Evolutionary conservation across 1,140 invertebrate species (phyloP).

Genomic region (Ostrea edulis): DNA sequence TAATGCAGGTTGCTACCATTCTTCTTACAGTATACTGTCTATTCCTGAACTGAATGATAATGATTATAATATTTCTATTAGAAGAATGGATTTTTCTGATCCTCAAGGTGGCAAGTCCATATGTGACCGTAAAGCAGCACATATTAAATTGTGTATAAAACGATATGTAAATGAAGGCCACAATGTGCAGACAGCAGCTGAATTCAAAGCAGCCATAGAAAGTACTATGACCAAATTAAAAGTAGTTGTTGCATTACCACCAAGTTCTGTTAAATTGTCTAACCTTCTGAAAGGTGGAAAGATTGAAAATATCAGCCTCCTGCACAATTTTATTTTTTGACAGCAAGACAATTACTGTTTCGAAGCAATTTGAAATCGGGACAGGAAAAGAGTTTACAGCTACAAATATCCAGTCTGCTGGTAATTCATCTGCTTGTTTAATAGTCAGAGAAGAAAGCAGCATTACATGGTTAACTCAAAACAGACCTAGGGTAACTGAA

Average conservation of each 20-base stretch:
- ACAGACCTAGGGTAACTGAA: background rate
- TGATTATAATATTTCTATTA: background rate
- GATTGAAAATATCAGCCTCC: background rate
- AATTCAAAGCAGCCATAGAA: conserved; percentile 14
- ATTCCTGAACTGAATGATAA: conserved; percentile 21
- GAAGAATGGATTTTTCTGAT: conserved; percentile 39
- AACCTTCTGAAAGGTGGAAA: background rate
- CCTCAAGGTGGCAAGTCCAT: conserved; percentile 43
- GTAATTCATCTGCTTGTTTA: background rate
- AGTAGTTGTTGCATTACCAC: conserved; percentile 28
- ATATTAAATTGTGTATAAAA: conserved; percentile 37
- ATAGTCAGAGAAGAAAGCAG: background rate
- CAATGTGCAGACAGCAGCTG: conserved; percentile 27
- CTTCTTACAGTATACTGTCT: background rate
- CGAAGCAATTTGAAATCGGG: conserved; percentile 30
- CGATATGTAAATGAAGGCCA: conserved; percentile 46
- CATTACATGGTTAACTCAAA: background rate
- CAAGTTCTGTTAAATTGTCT: background rate
- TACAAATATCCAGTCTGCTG: background rate
- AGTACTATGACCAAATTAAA: conserved; percentile 23
- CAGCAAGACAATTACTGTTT: background rate
- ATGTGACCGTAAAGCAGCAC: conserved; percentile 42
- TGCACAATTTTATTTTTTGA: conserved; percentile 19
- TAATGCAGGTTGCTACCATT: conserved; percentile 45
- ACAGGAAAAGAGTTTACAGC: background rate